Evolutionary conservation across 2,888 invertebrate genomes (phyloP), one percentile per base, ranked within the genome.

Genomic region (Epinotia bilunana): DNA sequence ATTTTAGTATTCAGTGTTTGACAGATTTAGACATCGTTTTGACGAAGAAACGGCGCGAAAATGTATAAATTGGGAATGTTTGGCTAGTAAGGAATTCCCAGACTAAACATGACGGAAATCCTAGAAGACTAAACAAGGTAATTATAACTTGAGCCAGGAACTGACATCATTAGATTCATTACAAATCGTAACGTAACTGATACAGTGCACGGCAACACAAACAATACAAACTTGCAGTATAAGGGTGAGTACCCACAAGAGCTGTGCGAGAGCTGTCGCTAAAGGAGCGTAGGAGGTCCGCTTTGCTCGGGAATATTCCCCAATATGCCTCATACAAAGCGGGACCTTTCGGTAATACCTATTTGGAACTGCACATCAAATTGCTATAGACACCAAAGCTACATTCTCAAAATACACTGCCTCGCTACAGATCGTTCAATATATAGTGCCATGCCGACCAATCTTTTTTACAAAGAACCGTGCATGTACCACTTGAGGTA

Each of bases 131-230:
- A 69, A 69, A 69, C 69, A 69, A 20, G 18, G 58, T 58, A 28
- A 69, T 69, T 69, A 69, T 69, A 60, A 69, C 58, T 43, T 28
- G 68, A 46, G 58, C 69, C 69, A 43, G 46, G 69, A 69, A 69
- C 58, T 60, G 57, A 69, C 69, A 60, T 69, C 58, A 46, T 53
- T 53, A 53, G 53, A 53, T 53, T 53, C 5, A 53, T 69, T 69
- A 60, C 69, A 11, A 60, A 46, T 57, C 57, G 58, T n/a, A 60
- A 69, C 46, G 69, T 28, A 46, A 69, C 46, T 69, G 58, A 69
- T 69, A 69, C 69, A 69, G 46, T 16, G 60, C 60, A 60, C 69
- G 46, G 46, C 23, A 68, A 39, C 33, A 23, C 39, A 33, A 69
- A 23, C 46, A 53, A 53, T 16, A 16, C n/a, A 53, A 49, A 13